Evolutionary conservation across 2,113 vertebrate species (phyloP), one percentile per base, ranked within the genome.

Genomic region (Xiphorhynchus elegans): DNA sequence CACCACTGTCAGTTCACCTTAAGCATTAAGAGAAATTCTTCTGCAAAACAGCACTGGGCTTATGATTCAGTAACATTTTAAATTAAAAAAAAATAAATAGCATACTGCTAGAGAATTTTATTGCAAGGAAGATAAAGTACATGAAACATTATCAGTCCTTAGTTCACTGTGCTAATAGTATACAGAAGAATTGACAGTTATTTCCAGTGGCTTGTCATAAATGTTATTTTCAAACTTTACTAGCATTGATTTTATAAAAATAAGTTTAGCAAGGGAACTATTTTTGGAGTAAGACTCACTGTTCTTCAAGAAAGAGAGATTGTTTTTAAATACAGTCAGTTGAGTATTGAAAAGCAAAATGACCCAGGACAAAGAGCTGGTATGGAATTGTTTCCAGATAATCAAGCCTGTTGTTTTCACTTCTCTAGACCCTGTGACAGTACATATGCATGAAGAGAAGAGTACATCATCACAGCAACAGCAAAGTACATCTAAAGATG

Each of bases 361-460:
- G 0, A 29, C 37, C 14, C 4, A 11, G 29, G 40, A 69, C 24
- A 63, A 81, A 69, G 8, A 31, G 9, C 17, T 60, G 33, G 8
- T 62, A 52, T 28, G 14, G 33, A 75, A 37, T 73, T 53, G 25
- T 56, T 87, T 68, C 44, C 21, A 33, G 17, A 35, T 66, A 86
- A 56, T 93, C 35, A 77, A 7, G 50, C 55, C 42, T 76, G 1
- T 82, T 94, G 39, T 84, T 88, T 96, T 95, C 83, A 39, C 91
- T 96, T 91, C 88, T 85, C 63, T 91, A 98, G 96, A 80, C 37
- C 72, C 69, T 44, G 56, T 87, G 84, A 89, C 94, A 47, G 35
- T 56, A 52, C 63, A 87, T 72, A 11, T 49, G 35, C 81, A 72
- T 49, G 94, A 96, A 95, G 95, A 96, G 63, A 93, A 94, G 63